Percentiles rank a stretch among this genome's conserved stretches.
phyloP scores from a whole-genome alignment of 2,888 invertebrate genomes.

The Ectemnius cavifrons region DNA sequence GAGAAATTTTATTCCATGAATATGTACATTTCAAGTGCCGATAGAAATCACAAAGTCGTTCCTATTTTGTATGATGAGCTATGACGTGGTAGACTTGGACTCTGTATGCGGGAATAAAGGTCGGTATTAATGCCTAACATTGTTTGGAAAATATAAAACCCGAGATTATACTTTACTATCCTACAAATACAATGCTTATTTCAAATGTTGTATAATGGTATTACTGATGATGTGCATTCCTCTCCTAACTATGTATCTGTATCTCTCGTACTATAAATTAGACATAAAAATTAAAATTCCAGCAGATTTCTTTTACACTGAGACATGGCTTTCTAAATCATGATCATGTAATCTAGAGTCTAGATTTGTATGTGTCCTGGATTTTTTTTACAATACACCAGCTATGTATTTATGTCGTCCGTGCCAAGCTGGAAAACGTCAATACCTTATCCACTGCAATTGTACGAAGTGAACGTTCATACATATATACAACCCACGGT shows the following conservation, averaged over 20 bases:
- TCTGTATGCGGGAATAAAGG: conserved; percentile 55
- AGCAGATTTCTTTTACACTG: conserved; percentile 67
- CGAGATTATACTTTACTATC: conserved; percentile 70
- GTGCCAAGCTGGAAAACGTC: conserved; percentile 54
- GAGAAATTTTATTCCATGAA: conserved; percentile 3
- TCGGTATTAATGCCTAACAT: conserved; percentile 51
- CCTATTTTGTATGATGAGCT: neutral
- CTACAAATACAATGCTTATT: conserved; percentile 72
- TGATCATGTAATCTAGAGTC: conserved; percentile 56
- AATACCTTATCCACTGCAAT: conserved; percentile 50
- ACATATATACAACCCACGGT: conserved; percentile 75
- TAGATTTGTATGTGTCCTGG: conserved; percentile 48
- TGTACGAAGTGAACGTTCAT: conserved; percentile 69
- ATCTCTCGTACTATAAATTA: conserved; percentile 59
- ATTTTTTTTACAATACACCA: conserved; percentile 58
- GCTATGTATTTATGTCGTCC: conserved; percentile 44
- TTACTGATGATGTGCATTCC: conserved; percentile 21
- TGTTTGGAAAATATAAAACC: conserved; percentile 73
- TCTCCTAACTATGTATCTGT: conserved; percentile 9
- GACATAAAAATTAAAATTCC: conserved; percentile 71
- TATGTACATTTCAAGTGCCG: conserved; percentile 11
- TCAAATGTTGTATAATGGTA: conserved; percentile 58
- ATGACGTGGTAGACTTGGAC: conserved; percentile 44
- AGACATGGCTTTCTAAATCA: conserved; percentile 70
- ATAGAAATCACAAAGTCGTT: too few relatives aligned